Percentiles rank a stretch among this genome's conserved stretches.
These are phyloP conservation scores for Zosterops lateralis DNA, from an alignment of 2,113 vertebrate genomes.

Conservation along the genomic window DNA sequence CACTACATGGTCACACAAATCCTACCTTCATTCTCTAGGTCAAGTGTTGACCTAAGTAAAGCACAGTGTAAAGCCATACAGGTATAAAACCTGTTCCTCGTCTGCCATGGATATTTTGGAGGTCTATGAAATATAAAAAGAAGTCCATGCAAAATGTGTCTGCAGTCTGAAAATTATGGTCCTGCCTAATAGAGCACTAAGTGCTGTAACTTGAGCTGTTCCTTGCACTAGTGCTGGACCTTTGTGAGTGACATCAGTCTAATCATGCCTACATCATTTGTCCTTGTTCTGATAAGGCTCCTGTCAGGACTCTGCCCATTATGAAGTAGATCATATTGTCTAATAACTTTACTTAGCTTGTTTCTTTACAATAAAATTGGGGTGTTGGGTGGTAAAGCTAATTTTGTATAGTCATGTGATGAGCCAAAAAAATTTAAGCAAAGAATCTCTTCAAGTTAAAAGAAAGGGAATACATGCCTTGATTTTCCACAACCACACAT, in stretches of 20 bases:
- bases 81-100: neutral
- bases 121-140: neutral
- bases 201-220: neutral
- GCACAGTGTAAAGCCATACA: neutral
- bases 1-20: neutral
- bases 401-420: neutral
- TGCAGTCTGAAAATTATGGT: neutral
- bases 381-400: neutral
- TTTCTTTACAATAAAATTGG: neutral
- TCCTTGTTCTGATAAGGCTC: neutral
- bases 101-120: neutral
- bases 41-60: neutral
- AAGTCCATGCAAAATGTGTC: rapidly evolving
- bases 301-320: neutral
- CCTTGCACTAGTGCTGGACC: neutral
- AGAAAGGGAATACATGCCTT: rapidly evolving
- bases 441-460: neutral
- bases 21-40: neutral
- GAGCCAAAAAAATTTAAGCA: neutral
- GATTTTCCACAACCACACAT: neutral
- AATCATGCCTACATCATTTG: neutral
- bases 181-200: neutral
- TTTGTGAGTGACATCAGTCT: neutral
- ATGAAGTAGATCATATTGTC: neutral
- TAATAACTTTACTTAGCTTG: neutral